phyloP scores from a whole-genome alignment of 2,797 vertebrate genomes.

The Cyclopterus lumpus region DNA sequence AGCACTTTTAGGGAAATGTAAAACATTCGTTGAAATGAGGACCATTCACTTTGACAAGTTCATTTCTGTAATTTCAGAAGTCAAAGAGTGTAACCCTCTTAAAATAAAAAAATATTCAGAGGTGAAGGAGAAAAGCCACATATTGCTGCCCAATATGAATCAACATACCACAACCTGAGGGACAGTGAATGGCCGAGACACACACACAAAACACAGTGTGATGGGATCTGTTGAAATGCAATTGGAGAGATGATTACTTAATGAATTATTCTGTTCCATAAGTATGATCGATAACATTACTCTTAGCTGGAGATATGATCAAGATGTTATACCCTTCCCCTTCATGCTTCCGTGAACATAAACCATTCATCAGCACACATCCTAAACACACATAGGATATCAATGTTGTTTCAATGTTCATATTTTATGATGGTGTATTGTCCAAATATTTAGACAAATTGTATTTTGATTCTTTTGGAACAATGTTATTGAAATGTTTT shows the following conservation, averaged over 20 bases:
- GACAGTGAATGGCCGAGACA: background rate
- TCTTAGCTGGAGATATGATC: background rate
- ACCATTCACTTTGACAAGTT: background rate
- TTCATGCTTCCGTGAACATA: background rate
- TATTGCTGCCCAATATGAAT: background rate
- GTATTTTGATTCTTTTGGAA: background rate
- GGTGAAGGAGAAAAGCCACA: background rate
- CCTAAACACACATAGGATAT: background rate
- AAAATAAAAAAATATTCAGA: background rate
- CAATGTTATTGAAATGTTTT: background rate
- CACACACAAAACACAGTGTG: background rate
- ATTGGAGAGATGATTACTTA: background rate
- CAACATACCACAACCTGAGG: background rate
- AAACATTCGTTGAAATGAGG: background rate
- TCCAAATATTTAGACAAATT: background rate
- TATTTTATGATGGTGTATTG: background rate
- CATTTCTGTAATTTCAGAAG: background rate
- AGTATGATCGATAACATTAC: background rate
- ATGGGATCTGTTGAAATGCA: background rate
- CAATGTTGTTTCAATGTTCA: background rate
- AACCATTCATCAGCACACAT: background rate
- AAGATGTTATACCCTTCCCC: background rate
- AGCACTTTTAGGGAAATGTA: background rate
- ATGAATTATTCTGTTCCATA: background rate
- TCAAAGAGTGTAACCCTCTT: background rate